These are phyloP conservation scores for Deilephila porcellus DNA, from an alignment of 2,888 invertebrate species.

Conservation along the genomic window DNA sequence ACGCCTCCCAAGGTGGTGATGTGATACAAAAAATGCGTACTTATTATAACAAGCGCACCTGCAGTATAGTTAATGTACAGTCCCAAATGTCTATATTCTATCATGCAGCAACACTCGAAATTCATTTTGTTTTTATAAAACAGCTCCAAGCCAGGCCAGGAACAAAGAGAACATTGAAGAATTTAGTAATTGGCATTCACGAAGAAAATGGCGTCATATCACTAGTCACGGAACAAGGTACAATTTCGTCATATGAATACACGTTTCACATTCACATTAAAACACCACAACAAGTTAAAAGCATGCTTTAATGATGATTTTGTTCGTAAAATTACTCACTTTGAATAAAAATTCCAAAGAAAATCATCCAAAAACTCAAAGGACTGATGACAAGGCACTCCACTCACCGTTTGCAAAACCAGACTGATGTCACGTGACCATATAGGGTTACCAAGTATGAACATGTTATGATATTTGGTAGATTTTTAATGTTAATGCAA, in stretches of 20 bases:
- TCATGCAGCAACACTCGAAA: constrained; percentile 46
- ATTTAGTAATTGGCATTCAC: constrained; percentile 84
- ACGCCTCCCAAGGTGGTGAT: constrained; percentile 73
- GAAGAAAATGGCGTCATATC: constrained; percentile 86
- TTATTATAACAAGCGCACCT: constrained; percentile 47
- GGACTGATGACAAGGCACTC: constrained; percentile 85
- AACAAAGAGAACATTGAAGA: constrained; percentile 78
- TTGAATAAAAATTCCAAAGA: constrained; percentile 84
- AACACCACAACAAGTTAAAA: constrained; percentile 63
- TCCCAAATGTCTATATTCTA: constrained; percentile 43
- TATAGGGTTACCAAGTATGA: constrained; percentile 49
- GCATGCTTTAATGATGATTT: constrained; percentile 65
- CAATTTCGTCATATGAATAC: constrained; percentile 78
- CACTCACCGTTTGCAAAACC: constrained; percentile 85
- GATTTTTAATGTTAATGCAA: constrained; percentile 15
- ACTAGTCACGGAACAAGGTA: constrained; percentile 84
- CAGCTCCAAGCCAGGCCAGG: constrained; percentile 43
- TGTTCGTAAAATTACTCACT: constrained; percentile 79
- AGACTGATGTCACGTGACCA: constrained; percentile 70
- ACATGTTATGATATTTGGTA: constrained; percentile 36
- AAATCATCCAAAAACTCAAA: constrained; percentile 84
- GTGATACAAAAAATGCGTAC: constrained; percentile 78
- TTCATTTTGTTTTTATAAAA: constrained; percentile 41
- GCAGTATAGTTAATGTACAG: constrained; percentile 39
- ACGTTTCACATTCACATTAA: constrained; percentile 68